These are phyloP conservation scores for Lycocerus yunnanus DNA, from an alignment of 2,888 invertebrate genomes.

Conservation along the genomic window DNA sequence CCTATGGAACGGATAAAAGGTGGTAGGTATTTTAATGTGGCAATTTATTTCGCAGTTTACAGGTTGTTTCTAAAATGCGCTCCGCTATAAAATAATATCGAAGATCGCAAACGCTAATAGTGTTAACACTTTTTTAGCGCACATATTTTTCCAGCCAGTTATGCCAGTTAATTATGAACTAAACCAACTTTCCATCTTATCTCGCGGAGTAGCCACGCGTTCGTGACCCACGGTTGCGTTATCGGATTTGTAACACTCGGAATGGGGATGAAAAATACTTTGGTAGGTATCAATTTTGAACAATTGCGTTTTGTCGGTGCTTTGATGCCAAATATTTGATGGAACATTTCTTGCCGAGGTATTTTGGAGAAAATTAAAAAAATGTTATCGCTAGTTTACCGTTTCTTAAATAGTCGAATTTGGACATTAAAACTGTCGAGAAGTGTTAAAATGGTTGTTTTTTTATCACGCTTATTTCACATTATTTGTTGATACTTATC, in stretches of 20 bases:
- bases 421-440: background rate
- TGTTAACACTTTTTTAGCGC: background rate
- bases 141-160: background rate
- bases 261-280: background rate
- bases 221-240: background rate
- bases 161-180: background rate
- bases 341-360: background rate
- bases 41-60: background rate
- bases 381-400: background rate
- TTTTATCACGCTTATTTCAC: background rate
- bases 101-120: background rate
- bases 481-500: background rate
- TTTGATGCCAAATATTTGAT: background rate
- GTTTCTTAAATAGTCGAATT: background rate
- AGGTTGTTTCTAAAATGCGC: background rate
- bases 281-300: background rate
- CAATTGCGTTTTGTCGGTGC: background rate
- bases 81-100: background rate
- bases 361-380: background rate
- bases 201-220: background rate
- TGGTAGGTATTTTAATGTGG: slow-evolving; percentile 3
- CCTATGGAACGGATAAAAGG: background rate
- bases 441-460: background rate
- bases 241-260: background rate
- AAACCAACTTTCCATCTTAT: background rate